Evolutionary conservation across 2,113 vertebrate species (phyloP).

Genomic region (Dendrocopos noguchii): DNA sequence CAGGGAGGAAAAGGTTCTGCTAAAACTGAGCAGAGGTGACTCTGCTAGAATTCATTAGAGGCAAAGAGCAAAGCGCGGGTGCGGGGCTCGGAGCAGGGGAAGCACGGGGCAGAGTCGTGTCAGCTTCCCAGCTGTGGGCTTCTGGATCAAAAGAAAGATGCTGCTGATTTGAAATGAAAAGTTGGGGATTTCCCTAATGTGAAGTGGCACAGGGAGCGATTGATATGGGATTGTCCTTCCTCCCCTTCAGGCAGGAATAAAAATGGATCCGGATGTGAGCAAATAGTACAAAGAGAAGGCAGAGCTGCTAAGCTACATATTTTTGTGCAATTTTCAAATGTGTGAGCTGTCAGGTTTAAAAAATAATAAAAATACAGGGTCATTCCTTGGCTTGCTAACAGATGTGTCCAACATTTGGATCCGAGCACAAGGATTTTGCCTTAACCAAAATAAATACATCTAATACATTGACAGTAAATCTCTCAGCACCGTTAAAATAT

Average conservation of each 20-base stretch:
- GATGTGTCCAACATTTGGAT: constrained; percentile 70
- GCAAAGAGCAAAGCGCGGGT: neutral
- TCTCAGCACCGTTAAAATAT: constrained; percentile 72
- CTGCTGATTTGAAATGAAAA: constrained; percentile 17
- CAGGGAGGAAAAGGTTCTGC: constrained; percentile 79
- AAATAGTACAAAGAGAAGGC: constrained; percentile 43
- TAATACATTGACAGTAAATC: constrained; percentile 68
- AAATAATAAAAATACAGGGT: constrained; percentile 55
- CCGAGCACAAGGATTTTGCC: constrained; percentile 39
- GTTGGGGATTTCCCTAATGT: neutral
- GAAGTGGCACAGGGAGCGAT: neutral
- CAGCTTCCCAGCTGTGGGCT: constrained; percentile 30
- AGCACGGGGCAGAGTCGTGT: neutral
- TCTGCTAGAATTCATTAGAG: constrained; percentile 54
- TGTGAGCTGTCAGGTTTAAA: constrained; percentile 57
- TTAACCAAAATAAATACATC: constrained; percentile 64
- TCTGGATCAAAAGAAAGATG: constrained; percentile 57
- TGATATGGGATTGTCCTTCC: neutral
- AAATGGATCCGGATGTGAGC: constrained; percentile 46
- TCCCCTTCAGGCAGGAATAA: neutral
- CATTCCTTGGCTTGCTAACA: constrained; percentile 66
- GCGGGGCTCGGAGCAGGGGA: neutral
- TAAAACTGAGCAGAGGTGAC: constrained; percentile 77
- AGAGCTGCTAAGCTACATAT: constrained; percentile 17
- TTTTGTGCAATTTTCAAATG: constrained; percentile 60